Evolutionary conservation across 2,888 invertebrate genomes (phyloP), one percentile per base, ranked within the genome.

Genomic region (Stenolophus ochropezus): DNA sequence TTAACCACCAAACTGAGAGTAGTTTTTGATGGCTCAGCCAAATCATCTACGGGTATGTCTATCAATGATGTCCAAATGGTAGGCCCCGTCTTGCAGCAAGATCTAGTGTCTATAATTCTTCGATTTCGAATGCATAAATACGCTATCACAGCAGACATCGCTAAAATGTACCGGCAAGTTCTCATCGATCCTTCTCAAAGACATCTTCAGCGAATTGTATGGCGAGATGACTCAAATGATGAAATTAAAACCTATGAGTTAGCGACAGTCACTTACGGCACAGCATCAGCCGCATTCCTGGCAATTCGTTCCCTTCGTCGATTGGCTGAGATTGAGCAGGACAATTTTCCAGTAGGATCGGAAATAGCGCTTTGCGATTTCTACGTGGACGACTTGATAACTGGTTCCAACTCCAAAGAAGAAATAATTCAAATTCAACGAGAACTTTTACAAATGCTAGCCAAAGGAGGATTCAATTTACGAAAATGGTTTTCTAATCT

Each of bases 211-310:
- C 20, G 65, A 2, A 71, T 71, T 47, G 42, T 71, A 16, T 71
- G 71, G 47, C 71, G 71, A 4, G 21, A 71, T 20, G 8, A 71
- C 47, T 8, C 42, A 20, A 42, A 2, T 18, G 71, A 71, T 3
- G 71, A 33, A 21, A 71, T 71, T 16, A 27, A 71, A 47, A 42
- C 71, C 1, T 71, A 71, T 18, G 81, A 83, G 5, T 49, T 84
- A 1, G 20, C 27, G 3, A 83, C 83, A n/a, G 71, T 85, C 2
- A 83, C 84, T 0, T 85, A 83, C 75, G 85, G 84, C 0, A 78
- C 79, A 0, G 73, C 82, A 1, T 71, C 83, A 14, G 82, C 84
- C 2, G 81, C 85, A n/a, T 84, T 77, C 61, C 71, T 84, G 4
- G 84, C 85, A 0, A 83, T 80, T 8, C 80, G 82, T 65, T 42